Percentiles rank a stretch among this genome's conserved stretches.
Evolutionary conservation across 30 jellyfish, hydroid and myxozoan species (phyloP).

Genomic region (Sanderia malayensis): DNA sequence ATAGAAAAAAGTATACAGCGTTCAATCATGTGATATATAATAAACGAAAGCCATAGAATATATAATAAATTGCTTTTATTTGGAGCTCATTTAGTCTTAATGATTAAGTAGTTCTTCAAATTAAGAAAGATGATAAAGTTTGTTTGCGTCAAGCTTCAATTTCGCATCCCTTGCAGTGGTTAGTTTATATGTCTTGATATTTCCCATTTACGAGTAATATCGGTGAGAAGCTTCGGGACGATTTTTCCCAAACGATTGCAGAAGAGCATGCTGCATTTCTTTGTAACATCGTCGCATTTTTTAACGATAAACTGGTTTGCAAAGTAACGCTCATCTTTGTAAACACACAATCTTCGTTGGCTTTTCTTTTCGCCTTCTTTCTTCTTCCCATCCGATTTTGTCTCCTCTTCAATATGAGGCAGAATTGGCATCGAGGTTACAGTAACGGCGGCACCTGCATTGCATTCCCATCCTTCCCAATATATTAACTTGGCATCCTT

Average conservation of each 20-base stretch:
- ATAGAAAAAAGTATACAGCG: too few relatives aligned
- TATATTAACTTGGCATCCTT: neutral
- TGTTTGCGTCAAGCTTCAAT: too few relatives aligned
- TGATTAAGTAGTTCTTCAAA: too few relatives aligned
- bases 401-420: neutral
- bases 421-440: constrained; percentile 1
- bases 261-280: constrained; percentile 37
- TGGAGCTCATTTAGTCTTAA: too few relatives aligned
- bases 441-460: neutral
- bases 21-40: too few relatives aligned
- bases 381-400: too few relatives aligned
- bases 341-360: neutral
- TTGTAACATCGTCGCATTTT: neutral
- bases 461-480: constrained; percentile 56
- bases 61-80: too few relatives aligned
- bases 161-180: too few relatives aligned
- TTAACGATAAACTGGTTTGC: neutral
- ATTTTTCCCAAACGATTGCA: constrained; percentile 31
- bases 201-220: constrained; percentile 33
- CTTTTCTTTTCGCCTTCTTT: neutral
- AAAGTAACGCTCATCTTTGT: neutral
- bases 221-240: constrained; percentile 35
- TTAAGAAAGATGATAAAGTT: too few relatives aligned
- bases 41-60: too few relatives aligned
- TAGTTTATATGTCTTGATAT: neutral